Evolutionary conservation across 2,797 vertebrate genomes (phyloP).

Genomic region (Scarus forsteni): DNA sequence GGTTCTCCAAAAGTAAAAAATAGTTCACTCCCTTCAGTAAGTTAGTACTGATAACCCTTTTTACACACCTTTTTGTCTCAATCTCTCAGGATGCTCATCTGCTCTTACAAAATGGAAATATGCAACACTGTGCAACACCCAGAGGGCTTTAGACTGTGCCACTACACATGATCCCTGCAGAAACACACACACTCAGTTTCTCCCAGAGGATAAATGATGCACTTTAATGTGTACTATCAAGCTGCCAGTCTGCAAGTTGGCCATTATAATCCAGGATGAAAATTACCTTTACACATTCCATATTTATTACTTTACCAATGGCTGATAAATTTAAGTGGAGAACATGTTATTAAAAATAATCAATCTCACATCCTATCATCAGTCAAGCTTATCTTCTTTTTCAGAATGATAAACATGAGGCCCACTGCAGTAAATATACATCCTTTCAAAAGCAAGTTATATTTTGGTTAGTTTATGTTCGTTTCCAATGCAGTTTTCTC

Average conservation of each 20-base stretch:
- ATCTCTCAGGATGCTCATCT: constrained; percentile 23
- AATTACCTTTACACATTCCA: neutral
- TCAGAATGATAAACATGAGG: constrained; percentile 16
- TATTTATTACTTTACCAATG: constrained; percentile 2
- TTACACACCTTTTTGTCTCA: no score
- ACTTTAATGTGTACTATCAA: neutral
- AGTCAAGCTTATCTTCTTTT: constrained; percentile 10
- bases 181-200: constrained; percentile 8
- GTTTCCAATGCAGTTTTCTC: constrained; percentile 16
- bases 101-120: constrained; percentile 46
- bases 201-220: neutral
- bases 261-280: neutral
- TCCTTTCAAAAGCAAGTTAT: constrained; percentile 15
- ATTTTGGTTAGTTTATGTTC: neutral
- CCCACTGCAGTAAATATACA: constrained; percentile 10
- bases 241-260: neutral
- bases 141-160: constrained; percentile 28
- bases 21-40: no score
- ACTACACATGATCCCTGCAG: constrained; percentile 40
- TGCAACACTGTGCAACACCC: constrained; percentile 63
- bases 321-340: constrained; percentile 18
- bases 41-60: no score
- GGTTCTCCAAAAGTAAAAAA: no score
- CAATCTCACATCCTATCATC: constrained; percentile 4
- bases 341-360: constrained; percentile 6